Evolutionary conservation across 37 sponge, comb jelly and placozoan species (phyloP), one percentile per base, ranked within the genome.

Genomic region (Agelas oroides): DNA sequence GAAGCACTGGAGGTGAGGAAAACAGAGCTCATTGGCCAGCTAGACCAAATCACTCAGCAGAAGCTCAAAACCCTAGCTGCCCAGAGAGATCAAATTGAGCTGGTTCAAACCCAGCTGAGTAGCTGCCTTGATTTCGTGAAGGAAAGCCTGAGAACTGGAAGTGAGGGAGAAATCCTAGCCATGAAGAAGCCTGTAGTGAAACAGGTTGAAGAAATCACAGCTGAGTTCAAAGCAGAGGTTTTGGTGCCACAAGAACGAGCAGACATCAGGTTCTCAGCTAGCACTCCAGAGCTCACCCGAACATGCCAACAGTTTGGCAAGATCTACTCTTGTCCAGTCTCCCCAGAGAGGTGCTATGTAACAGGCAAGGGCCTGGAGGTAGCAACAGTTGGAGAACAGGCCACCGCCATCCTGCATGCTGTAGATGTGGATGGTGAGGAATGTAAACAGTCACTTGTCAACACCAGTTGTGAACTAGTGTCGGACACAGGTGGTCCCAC

Each of bases 141-240:
- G 71, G 71, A 81, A 53, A 70, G 59, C 28, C 68, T 81, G 18
- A 32, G 39, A 5, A 70, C 71, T 33, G 70, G 59, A 11, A 31
- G 32, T 0, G 55, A 81, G 53, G 71, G 38, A 57, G 71, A 68
- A 34, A 31, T 81, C 30, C 23, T 81, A 59, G 56, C n/a, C 20
- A 66, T 70, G 59, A 81, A 81, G 57, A 56, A 17, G n/a, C 36
- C 16, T 8, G 69, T 81, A 2, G 59, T 70, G 62, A 55, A 70
- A 20, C 58, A 70, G 54, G 32, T 56, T 14, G 31, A 70, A 24
- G 82, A 81, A 20, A 23, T 81, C 21, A 53, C 33, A 13, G 41
- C 31, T 17, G 32, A 60, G 8, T 65, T 80, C 2, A n/a, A 39
- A 20, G 56, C 20, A 62, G 54, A 80, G 1, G 14, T 27, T 20